These are phyloP conservation scores for Euleptes europaea DNA, from an alignment of 2,113 vertebrate genomes.

Conservation along the genomic window DNA sequence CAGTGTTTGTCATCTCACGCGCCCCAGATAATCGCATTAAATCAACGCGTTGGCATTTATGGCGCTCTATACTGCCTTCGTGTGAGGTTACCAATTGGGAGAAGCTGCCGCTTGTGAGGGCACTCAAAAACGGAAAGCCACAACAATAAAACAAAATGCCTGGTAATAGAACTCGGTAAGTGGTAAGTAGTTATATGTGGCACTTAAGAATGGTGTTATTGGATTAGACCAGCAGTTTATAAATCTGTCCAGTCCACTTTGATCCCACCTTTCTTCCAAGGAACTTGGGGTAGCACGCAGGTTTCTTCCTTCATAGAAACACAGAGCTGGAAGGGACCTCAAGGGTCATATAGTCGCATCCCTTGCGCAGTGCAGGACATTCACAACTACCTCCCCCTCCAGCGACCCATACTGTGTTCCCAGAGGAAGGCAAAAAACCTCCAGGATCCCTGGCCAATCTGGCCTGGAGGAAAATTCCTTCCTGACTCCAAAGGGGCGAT, in stretches of 20 bases:
- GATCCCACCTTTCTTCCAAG: neutral
- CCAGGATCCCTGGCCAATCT: too few species aligned
- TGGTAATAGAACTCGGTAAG: neutral
- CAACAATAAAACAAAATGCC: neutral
- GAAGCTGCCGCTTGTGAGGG: neutral
- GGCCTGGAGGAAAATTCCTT: too few species aligned
- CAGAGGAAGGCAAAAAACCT: too few species aligned
- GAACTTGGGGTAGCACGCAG: too few species aligned
- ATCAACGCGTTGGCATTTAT: constrained; percentile 1
- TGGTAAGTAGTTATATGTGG: neutral
- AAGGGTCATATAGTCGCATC: too few species aligned
- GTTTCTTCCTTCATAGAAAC: too few species aligned
- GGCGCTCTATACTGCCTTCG: neutral
- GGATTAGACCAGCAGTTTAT: neutral
- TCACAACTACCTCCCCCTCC: too few species aligned
- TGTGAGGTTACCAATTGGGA: neutral
- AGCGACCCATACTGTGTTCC: too few species aligned
- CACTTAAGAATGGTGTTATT: neutral
- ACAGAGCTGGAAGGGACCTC: too few species aligned
- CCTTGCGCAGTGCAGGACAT: too few species aligned
- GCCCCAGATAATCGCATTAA: neutral
- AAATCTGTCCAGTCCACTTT: neutral
- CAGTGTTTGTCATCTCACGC: neutral
- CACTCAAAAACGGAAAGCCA: neutral
- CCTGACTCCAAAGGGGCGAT: too few species aligned